Evolutionary conservation across 2,888 invertebrate species (phyloP).

Genomic region (Aelia acuminata): DNA sequence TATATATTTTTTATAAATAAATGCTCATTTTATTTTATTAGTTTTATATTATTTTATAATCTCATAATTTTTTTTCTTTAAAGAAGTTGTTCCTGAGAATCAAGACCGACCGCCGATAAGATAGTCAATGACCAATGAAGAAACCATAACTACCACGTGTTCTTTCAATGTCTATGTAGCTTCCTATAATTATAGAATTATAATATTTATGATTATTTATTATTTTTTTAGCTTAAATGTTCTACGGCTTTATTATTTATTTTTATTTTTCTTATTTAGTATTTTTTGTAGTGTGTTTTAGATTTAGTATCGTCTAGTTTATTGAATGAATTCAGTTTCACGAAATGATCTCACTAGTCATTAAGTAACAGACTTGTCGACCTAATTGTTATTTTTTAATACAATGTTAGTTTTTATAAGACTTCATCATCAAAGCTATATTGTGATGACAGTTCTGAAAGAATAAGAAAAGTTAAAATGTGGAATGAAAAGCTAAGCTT

Average conservation of each 20-base stretch:
- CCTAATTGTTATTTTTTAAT: conserved; percentile 48
- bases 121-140: conserved; percentile 18
- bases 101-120: conserved; percentile 42
- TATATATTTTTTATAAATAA: neutral
- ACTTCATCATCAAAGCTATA: conserved; percentile 64
- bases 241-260: conserved; percentile 50
- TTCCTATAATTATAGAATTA: neutral
- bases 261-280: conserved; percentile 44
- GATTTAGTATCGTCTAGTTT: conserved; percentile 18
- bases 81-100: conserved; percentile 50
- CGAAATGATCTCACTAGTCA: conserved; percentile 64
- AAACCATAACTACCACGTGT: conserved; percentile 49
- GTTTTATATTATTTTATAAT: conserved; percentile 27
- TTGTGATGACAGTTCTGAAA: conserved; percentile 62
- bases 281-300: conserved; percentile 36
- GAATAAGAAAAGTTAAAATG: conserved; percentile 4
- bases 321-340: conserved; percentile 62
- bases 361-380: conserved; percentile 52
- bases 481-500: neutral
- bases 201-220: neutral
- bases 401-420: conserved; percentile 21
- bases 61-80: conserved; percentile 40
- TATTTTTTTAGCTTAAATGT: conserved; percentile 27
- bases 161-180: conserved; percentile 51
- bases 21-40: neutral